These are phyloP conservation scores for Bimastos eiseni DNA, from an alignment of 2,888 invertebrate genomes.

Conservation along the genomic window DNA sequence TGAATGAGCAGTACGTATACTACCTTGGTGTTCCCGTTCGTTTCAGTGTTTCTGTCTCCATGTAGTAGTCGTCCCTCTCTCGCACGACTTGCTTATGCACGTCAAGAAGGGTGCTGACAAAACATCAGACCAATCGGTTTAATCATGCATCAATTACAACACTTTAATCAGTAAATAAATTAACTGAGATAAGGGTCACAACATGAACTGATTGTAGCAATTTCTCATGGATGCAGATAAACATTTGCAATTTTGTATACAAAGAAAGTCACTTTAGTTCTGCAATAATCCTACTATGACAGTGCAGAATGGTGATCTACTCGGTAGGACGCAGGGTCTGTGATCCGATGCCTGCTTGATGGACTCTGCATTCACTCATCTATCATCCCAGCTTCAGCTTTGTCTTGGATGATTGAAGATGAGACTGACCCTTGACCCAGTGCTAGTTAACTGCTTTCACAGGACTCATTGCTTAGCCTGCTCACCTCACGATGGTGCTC, in stretches of 20 bases:
- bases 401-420: too few relatives aligned
- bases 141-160: background rate
- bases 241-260: background rate
- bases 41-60: conserved; percentile 57
- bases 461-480: too few relatives aligned
- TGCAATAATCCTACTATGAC: background rate
- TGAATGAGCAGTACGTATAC: background rate
- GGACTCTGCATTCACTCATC: background rate
- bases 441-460: too few relatives aligned
- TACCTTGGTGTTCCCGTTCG: conserved; percentile 59
- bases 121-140: conserved; percentile 6
- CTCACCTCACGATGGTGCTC: too few relatives aligned
- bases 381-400: too few relatives aligned
- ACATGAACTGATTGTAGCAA: background rate
- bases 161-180: background rate
- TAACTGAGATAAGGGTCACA: background rate
- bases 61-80: conserved; percentile 59
- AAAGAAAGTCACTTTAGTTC: too few relatives aligned
- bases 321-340: background rate
- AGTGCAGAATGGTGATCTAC: background rate
- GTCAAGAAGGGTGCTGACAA: conserved; percentile 46
- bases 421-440: too few relatives aligned
- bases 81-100: conserved; percentile 55
- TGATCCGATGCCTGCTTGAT: background rate
- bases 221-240: too few relatives aligned